A percentile compares a stretch with the other conserved stretches of the same genome.
phyloP scores from a whole-genome alignment of 2,888 invertebrate species.

The Caenorhabditis sp. region DNA sequence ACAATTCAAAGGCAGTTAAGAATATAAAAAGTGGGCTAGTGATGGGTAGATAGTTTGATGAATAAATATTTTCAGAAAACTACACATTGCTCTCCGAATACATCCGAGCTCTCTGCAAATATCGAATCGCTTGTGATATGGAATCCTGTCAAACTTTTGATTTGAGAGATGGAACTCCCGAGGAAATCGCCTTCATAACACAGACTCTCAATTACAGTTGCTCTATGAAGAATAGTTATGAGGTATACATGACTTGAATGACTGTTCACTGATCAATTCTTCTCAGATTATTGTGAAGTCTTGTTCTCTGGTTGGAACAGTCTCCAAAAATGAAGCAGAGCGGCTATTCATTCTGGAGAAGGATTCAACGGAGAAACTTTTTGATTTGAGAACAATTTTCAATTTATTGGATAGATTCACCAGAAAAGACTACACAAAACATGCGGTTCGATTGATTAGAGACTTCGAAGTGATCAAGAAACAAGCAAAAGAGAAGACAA shows the following conservation, averaged over 20 bases:
- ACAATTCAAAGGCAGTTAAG: conserved; percentile 68
- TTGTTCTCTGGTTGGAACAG: conserved; percentile 46
- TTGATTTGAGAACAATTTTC: conserved; percentile 56
- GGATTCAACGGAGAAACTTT: conserved; percentile 37
- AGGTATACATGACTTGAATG: conserved; percentile 46
- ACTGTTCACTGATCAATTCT: not conserved
- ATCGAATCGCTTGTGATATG: conserved; percentile 52
- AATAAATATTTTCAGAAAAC: conserved; percentile 45
- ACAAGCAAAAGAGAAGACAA: conserved; percentile 70
- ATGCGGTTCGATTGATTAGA: conserved; percentile 64
- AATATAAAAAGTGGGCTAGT: conserved; percentile 69
- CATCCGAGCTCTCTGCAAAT: conserved; percentile 20
- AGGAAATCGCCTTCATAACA: conserved; percentile 53
- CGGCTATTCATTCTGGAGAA: conserved; percentile 62
- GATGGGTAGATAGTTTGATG: not conserved
- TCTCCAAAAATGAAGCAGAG: conserved; percentile 63
- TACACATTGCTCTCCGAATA: conserved; percentile 45
- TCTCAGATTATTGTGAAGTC: conserved; percentile 60
- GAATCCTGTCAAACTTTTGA: conserved; percentile 61
- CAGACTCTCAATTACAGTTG: conserved; percentile 72
- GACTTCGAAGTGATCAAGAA: conserved; percentile 74
- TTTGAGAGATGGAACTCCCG: conserved; percentile 54
- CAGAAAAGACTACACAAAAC: conserved; percentile 47
- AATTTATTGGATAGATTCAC: conserved; percentile 47
- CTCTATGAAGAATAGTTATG: conserved; percentile 70